Evolutionary conservation across 2,888 invertebrate species (phyloP), one percentile per base, ranked within the genome.

Genomic region (Hyles lineata): DNA sequence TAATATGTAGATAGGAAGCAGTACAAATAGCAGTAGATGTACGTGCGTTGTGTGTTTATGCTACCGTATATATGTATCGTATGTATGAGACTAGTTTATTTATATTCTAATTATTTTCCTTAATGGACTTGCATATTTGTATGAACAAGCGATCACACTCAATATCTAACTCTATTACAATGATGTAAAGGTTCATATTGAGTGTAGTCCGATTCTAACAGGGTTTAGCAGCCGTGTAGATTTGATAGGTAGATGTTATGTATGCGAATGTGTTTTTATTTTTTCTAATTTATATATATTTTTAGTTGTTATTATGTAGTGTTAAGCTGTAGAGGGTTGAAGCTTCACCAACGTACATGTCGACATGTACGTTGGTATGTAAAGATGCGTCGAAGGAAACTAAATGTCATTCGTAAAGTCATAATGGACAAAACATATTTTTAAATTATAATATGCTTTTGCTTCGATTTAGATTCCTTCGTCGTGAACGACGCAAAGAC

Each of bases 161-260:
- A 50, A 70, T 70, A 61, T 61, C 15, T 50, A 52, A 62, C 61
- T 19, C 19, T 11, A 35, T 55, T 23, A n/a, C 19, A 35, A 17
- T 32, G 23, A n/a, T 2, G 15, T 69, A 4, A 70, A 61, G 43
- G 29, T 70, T 73, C 60, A 61, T 73, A 73, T 23, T 73, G 73
- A 61, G 32, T 70, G 50, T 72, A 63, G 52, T 43, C 72, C 67
- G 72, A 50, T 29, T 76, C 75, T 72, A 63, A 74, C 58, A 60
- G 81, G 81, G 80, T 81, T 80, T 80, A 80, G 81, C 76, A 79
- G 85, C 82, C 80, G 83, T 82, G 91, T 91, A 91, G 91, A 90
- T 87, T 71, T 83, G 87, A 87, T 88, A 93, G 93, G 93, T 93
- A 93, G 93, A 92, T 93, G 92, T 92, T 93, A 92, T 92, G 92